Evolutionary conservation across 1,140 invertebrate genomes (phyloP), one percentile per base, ranked within the genome.

Genomic region (Carposina sasakii): DNA sequence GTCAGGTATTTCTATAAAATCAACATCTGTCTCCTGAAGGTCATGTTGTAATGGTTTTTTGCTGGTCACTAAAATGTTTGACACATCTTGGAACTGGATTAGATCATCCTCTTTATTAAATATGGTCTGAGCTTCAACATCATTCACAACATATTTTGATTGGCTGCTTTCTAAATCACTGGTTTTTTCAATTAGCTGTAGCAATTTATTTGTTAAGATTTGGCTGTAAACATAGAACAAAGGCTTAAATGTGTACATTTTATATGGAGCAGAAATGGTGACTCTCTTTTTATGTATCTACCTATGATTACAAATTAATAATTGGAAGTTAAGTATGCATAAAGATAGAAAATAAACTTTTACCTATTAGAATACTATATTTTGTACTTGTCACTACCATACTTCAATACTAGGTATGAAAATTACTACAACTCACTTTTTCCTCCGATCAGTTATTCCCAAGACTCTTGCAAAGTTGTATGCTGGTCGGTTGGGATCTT

Each of bases 351-450:
- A n/a, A n/a, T n/a, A n/a, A n/a, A n/a, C n/a, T n/a, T n/a, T n/a
- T n/a, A n/a, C n/a, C n/a, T n/a, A n/a, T n/a, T n/a, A n/a, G n/a
- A n/a, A n/a, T n/a, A n/a, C n/a, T n/a, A n/a, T n/a, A n/a, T n/a
- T n/a, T n/a, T n/a, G n/a, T n/a, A n/a, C n/a, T n/a, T n/a, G n/a
- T n/a, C n/a, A n/a, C n/a, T n/a, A n/a, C n/a, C n/a, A n/a, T n/a
- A n/a, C n/a, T n/a, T n/a, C n/a, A n/a, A n/a, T n/a, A n/a, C n/a
- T n/a, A n/a, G n/a, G n/a, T n/a, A n/a, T n/a, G n/a, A n/a, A n/a
- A n/a, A n/a, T n/a, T n/a, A n/a, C n/a, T n/a, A n/a, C n/a, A 56
- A 83, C 86, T 87, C 88, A 96, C 94, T 90, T 91, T 84, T 88
- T 88, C 69, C 91, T 88, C 34, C 83, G 73, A 40, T 88, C 82